phyloP scores from a whole-genome alignment of 2,888 invertebrate genomes.

The Hirudinaria manillensis region DNA sequence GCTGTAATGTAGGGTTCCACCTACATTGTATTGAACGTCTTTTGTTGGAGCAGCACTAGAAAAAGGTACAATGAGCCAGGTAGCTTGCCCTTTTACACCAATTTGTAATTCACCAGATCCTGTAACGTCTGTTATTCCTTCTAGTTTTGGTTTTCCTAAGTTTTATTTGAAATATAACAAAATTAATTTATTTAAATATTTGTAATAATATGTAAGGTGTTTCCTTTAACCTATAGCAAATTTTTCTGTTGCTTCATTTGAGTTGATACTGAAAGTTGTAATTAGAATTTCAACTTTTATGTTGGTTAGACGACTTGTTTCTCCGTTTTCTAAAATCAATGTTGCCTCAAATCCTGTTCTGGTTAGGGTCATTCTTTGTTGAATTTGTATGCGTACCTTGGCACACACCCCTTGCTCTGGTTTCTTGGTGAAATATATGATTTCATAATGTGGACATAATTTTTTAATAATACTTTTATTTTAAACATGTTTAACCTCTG shows the following conservation, averaged over 20 bases:
- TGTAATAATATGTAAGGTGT: neutral
- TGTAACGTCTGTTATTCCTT: constrained; percentile 40
- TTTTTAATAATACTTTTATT: neutral
- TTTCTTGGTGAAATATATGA: neutral
- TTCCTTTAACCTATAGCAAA: constrained; percentile 31
- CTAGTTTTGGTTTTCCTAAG: constrained; percentile 39
- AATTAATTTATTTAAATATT: neutral
- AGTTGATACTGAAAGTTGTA: constrained; percentile 21
- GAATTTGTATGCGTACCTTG: constrained; percentile 36
- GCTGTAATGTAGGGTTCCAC: constrained; percentile 42
- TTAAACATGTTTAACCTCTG: constrained; percentile 23
- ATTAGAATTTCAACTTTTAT: constrained; percentile 34
- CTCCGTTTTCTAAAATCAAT: constrained; percentile 36
- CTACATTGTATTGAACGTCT: constrained; percentile 42
- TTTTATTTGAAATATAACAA: neutral
- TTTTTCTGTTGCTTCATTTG: constrained; percentile 13
- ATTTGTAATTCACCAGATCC: constrained; percentile 39
- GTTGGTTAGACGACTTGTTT: constrained; percentile 23
- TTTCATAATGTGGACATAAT: neutral
- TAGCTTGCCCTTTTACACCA: constrained; percentile 34
- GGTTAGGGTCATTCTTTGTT: constrained; percentile 33
- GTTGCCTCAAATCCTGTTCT: constrained; percentile 35
- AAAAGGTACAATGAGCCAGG: constrained; percentile 44
- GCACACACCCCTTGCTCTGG: constrained; percentile 36
- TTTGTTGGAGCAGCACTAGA: constrained; percentile 41